phyloP scores from a whole-genome alignment of 2,888 invertebrate species.

The Strigamia transsilvanica region DNA sequence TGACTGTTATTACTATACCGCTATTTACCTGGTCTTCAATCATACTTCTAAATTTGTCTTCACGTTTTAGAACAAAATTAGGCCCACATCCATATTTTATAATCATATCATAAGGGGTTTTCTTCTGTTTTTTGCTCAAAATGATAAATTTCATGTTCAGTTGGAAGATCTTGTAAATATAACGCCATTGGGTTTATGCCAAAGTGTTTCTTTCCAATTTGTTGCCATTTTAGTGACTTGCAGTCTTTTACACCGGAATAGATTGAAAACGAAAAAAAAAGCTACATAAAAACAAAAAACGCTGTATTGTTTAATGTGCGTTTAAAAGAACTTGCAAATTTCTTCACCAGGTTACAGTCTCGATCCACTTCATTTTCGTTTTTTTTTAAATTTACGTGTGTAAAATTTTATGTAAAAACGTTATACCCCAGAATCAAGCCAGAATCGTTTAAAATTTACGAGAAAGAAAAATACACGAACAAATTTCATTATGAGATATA shows the following conservation, averaged over 20 bases:
- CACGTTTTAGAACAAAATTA: conserved; percentile 13
- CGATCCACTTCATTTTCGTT: background rate
- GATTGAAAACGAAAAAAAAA: no score
- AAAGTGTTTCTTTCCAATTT: background rate
- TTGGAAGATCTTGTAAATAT: background rate
- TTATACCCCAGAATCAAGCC: no score
- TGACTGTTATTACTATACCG: background rate
- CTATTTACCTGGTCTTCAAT: background rate
- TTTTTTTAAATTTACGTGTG: background rate
- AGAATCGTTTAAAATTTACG: no score
- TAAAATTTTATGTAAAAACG: no score
- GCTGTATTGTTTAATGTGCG: background rate
- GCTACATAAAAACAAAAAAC: no score
- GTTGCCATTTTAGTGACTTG: background rate
- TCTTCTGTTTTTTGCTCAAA: background rate
- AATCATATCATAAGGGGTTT: background rate
- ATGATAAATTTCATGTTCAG: background rate
- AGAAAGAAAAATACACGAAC: background rate
- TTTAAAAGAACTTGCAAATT: background rate
- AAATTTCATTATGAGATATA: background rate
- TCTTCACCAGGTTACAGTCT: background rate
- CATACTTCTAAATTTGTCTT: background rate
- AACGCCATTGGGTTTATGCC: background rate
- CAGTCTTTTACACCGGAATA: no score
- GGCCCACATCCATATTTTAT: background rate